phyloP scores from a whole-genome alignment of 2,888 invertebrate genomes.

The Atherix ibis region DNA sequence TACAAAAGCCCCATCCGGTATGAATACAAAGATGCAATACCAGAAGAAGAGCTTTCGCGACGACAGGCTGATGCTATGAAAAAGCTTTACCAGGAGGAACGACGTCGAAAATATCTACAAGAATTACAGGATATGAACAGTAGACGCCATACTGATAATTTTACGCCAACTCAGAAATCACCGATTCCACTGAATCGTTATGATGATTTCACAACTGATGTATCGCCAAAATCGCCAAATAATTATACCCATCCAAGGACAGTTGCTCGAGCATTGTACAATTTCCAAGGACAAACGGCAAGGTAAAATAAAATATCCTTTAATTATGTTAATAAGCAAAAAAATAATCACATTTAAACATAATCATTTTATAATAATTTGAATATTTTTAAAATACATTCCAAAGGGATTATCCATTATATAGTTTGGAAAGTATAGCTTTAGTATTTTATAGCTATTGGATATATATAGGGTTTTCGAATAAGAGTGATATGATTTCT shows the following conservation, averaged over 20 bases:
- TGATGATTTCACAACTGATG: conserved; percentile 66
- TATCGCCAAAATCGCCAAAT: conserved; percentile 32
- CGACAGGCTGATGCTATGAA: conserved; percentile 85
- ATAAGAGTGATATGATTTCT: too few relatives aligned
- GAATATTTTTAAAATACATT: too few relatives aligned
- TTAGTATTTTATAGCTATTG: too few relatives aligned
- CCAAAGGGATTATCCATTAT: too few relatives aligned
- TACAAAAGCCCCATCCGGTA: conserved; percentile 78
- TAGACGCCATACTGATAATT: conserved; percentile 85
- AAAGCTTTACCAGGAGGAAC: conserved; percentile 75
- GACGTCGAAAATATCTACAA: conserved; percentile 78
- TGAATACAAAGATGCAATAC: conserved; percentile 69
- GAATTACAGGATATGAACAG: conserved; percentile 89
- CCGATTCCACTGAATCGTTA: conserved; percentile 85
- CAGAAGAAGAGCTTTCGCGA: conserved; percentile 75
- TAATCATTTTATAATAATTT: too few relatives aligned
- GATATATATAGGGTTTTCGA: too few relatives aligned
- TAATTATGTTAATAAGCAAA: too few relatives aligned
- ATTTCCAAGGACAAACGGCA: conserved; percentile 65
- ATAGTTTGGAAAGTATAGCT: too few relatives aligned
- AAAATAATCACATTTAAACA: too few relatives aligned
- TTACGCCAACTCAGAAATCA: conserved; percentile 82
- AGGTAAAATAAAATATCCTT: conserved; percentile 30
- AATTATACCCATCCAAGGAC: conserved; percentile 53
- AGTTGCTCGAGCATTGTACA: conserved; percentile 76